Evolutionary conservation across 2,113 vertebrate species (phyloP).

Genomic region (Oenanthe melanoleuca): DNA sequence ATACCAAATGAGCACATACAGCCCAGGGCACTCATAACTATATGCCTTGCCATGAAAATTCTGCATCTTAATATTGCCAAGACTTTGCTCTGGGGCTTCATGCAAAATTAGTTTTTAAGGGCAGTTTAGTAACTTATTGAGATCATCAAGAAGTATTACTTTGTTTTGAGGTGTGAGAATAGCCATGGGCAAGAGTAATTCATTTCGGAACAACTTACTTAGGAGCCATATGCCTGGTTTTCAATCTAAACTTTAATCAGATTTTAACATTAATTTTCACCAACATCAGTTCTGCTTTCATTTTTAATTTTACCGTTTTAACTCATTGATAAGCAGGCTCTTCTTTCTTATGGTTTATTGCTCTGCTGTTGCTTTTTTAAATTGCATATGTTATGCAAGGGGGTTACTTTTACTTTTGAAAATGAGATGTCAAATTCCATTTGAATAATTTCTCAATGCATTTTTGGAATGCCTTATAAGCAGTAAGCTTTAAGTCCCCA

Average conservation of each 20-base stretch:
- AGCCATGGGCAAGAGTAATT: conserved; percentile 77
- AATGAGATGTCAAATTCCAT: conserved; percentile 14
- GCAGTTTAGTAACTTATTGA: conserved; percentile 85
- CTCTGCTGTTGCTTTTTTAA: conserved; percentile 36
- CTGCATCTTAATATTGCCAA: conserved; percentile 78
- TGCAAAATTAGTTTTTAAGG: conserved; percentile 84
- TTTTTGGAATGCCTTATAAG: conserved; percentile 40
- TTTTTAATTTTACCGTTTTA: conserved; percentile 43
- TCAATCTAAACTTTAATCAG: conserved; percentile 78
- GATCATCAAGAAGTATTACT: conserved; percentile 82
- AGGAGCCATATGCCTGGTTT: conserved; percentile 64
- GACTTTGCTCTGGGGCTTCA: conserved; percentile 79
- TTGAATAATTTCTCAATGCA: neutral
- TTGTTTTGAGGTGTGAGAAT: conserved; percentile 79
- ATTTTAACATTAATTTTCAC: conserved; percentile 66
- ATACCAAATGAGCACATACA: conserved; percentile 79
- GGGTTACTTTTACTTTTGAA: conserved; percentile 26
- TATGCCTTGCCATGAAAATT: conserved; percentile 77
- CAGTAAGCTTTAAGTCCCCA: conserved; percentile 31
- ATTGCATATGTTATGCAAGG: neutral
- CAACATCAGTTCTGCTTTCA: conserved; percentile 42
- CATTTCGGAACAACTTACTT: conserved; percentile 75
- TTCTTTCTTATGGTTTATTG: conserved; percentile 21
- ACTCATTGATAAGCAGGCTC: conserved; percentile 26
- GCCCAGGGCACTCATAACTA: conserved; percentile 75